Base-by-base conservation (phyloP, 2,797 vertebrate genomes). In the Fratercula arctica region DNA sequence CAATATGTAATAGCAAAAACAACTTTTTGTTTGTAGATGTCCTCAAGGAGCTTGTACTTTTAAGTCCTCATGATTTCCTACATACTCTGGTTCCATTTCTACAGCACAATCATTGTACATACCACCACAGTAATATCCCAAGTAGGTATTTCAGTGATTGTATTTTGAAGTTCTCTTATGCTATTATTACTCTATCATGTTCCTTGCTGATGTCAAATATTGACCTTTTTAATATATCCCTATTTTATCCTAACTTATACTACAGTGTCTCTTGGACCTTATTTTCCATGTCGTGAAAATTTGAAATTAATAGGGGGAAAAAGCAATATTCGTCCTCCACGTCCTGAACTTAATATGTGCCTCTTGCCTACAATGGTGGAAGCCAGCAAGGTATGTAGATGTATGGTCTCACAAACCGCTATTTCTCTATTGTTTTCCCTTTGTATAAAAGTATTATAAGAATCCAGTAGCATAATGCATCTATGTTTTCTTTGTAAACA, bases 41-140 rank as follows among this genome's bases (percentile, higher is more conserved):
- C 59, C 98, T 99, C 96, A 99, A 99, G 98, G 99, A 99, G 96
- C 99, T 99, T 64, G 99, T 99, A 89, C 98, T 99, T 95, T 98
- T 99, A 98, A 99, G 99, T 97, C 99, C 99, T 67, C 99, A 99
- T 90, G 99, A 99, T 98, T 99, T 99, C 98, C 98, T 99, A 97
- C 99, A 99, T 98, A 99, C 99, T 24, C 98, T 99, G 96, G 99
- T 99, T 95, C 99, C 99, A 93, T 99, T 99, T 98, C 98, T 99
- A 91, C 99, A 99, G 96, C 99, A 99, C 98, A 99, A 99, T 98
- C 99, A 99, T 98, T 99, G 99, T 98, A 99, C 99, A 96, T 99
- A 99, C 96, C 99, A 99, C 98, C 99, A 99, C 97, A 99, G 99
- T 98, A 99, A 99, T 98, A 99, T 99, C 98, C 99, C 99, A 98